Evolutionary conservation across 2,113 vertebrate species (phyloP).

Genomic region (Scophthalmus maximus): DNA sequence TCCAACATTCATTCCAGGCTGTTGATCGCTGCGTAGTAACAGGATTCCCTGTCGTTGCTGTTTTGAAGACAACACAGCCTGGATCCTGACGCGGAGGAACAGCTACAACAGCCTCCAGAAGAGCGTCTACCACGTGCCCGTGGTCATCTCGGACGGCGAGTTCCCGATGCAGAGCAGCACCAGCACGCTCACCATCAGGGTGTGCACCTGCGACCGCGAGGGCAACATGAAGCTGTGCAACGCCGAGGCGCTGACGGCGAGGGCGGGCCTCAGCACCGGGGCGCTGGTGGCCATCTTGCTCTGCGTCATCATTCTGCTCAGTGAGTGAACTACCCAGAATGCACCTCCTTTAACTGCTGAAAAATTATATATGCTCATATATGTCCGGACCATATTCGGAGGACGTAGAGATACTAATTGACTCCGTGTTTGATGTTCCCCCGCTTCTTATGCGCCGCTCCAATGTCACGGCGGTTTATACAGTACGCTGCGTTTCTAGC

Average conservation of each 20-base stretch:
- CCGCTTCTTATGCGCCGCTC: too few species aligned
- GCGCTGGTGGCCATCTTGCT: slow-evolving; percentile 95
- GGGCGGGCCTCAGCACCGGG: slow-evolving; percentile 94
- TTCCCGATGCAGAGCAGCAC: slow-evolving; percentile 94
- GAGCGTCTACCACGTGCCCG: slow-evolving; percentile 90
- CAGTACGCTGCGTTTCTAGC: too few species aligned
- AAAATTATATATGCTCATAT: too few species aligned
- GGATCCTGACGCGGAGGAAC: slow-evolving; percentile 89
- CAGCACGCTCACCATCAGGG: slow-evolving; percentile 90
- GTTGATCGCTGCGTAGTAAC: slow-evolving; percentile 24
- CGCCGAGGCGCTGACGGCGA: slow-evolving; percentile 89
- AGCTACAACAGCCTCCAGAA: slow-evolving; percentile 91
- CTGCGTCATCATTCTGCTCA: slow-evolving; percentile 93
- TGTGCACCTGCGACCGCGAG: slow-evolving; percentile 94
- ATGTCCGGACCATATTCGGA: too few species aligned
- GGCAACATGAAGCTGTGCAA: slow-evolving; percentile 96
- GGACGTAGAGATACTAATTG: too few species aligned
- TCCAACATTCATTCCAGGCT: too few species aligned
- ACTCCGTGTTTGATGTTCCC: too few species aligned
- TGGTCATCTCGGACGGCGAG: slow-evolving; percentile 93
- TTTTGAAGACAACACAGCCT: slow-evolving; percentile 98
- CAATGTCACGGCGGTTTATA: too few species aligned
- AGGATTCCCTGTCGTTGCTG: slow-evolving; percentile 58
- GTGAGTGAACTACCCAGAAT: slow-evolving; percentile 81
- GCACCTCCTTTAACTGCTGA: too few species aligned